Evolutionary conservation across 2,888 invertebrate species (phyloP).

Genomic region (Orthosia incerta): DNA sequence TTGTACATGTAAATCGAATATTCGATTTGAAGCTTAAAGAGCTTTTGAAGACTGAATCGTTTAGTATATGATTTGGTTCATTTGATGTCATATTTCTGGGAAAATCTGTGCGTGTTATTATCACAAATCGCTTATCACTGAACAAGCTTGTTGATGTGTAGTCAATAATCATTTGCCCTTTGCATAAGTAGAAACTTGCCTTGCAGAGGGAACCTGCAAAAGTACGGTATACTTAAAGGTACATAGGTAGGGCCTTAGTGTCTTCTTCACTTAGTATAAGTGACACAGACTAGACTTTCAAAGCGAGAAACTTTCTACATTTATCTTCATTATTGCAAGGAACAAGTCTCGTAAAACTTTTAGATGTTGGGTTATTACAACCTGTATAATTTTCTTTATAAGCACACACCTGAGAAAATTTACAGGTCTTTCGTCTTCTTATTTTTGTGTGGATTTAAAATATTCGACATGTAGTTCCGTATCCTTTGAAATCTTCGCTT

Average conservation of each 20-base stretch:
- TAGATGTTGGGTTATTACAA: neutral
- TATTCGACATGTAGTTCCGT: neutral
- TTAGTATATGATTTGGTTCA: neutral
- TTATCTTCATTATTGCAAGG: constrained; percentile 29
- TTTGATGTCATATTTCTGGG: neutral
- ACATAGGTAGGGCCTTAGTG: neutral
- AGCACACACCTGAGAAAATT: neutral
- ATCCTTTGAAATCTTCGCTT: neutral
- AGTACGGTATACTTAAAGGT: no score
- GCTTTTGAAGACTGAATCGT: constrained; percentile 13
- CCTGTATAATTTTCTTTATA: neutral
- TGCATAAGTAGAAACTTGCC: neutral
- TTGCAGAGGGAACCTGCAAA: no score
- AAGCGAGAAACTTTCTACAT: constrained; percentile 35
- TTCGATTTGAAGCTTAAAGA: constrained; percentile 15
- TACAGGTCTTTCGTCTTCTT: neutral
- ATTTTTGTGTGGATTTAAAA: no score
- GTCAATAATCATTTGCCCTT: neutral
- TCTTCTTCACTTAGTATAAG: no score
- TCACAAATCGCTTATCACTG: neutral
- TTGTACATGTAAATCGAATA: constrained; percentile 33
- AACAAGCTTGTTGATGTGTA: no score
- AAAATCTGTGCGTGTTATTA: neutral
- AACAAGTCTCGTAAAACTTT: neutral
- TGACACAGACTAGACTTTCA: constrained; percentile 11